Conservation (phyloP, 2,797 vertebrate genomes). For the Zalophus californianus region DNA sequence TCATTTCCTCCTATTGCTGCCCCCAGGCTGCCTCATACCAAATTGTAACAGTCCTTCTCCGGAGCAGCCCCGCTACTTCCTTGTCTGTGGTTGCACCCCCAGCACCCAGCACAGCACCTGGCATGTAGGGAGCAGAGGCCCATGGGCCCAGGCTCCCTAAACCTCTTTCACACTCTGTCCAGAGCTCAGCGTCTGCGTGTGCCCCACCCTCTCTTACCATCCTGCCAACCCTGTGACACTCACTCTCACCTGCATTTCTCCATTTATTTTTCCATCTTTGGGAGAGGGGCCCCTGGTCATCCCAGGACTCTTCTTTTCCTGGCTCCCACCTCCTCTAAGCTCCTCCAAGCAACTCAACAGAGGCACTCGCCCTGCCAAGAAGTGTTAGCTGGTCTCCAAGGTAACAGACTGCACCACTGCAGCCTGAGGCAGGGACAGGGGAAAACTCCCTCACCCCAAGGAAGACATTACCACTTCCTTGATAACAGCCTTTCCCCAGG, state of each 20-base stretch:
- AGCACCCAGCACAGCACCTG: neutral
- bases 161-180: neutral
- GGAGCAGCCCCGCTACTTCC: neutral
- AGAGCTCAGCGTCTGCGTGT: neutral
- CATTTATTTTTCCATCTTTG: neutral
- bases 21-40: neutral
- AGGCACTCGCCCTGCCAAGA: neutral
- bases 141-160: neutral
- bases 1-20: neutral
- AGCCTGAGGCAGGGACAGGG: neutral
- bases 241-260: conserved; percentile 5
- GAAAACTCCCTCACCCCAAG: neutral
- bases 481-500: neutral
- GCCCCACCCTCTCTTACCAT: neutral
- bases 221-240: neutral
- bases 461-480: neutral
- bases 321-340: conserved; percentile 23
- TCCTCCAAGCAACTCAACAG: conserved; percentile 4
- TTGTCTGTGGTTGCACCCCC: neutral
- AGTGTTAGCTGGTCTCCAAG: conserved; percentile 81
- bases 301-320: neutral
- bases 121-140: neutral
- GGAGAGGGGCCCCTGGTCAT: neutral
- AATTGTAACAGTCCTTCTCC: neutral
- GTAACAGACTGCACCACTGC: conserved; percentile 73